Conservation (phyloP, 2,113 vertebrate species). For the Zosterops japonicus region DNA sequence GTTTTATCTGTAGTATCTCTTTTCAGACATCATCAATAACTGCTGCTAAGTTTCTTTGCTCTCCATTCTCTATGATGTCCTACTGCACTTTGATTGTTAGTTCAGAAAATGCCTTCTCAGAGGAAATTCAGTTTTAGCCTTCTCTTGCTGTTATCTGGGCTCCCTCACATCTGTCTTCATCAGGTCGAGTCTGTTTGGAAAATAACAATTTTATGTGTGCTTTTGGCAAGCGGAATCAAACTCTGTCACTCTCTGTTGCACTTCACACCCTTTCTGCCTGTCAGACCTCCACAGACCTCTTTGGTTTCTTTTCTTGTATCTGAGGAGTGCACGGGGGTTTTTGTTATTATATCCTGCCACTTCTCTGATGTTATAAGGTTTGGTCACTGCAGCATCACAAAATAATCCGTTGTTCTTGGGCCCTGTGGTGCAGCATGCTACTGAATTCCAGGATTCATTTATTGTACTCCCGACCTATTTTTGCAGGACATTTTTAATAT, state of each 20-base stretch:
- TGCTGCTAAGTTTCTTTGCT: slow-evolving; percentile 34
- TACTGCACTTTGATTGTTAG: slow-evolving; percentile 23
- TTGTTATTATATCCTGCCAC: slow-evolving; percentile 4
- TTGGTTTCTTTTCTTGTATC: slow-evolving; percentile 64
- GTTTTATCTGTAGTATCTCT: slow-evolving; percentile 47
- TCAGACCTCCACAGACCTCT: slow-evolving; percentile 48
- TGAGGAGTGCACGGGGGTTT: slow-evolving; percentile 52
- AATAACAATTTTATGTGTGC: slow-evolving; percentile 48
- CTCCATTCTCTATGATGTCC: slow-evolving; percentile 8
- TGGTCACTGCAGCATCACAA: background rate
- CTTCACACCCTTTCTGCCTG: slow-evolving; percentile 60
- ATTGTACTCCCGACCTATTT: background rate
- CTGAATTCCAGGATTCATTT: background rate
- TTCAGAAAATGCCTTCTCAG: slow-evolving; percentile 48
- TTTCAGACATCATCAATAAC: background rate
- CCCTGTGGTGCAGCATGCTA: background rate
- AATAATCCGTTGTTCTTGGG: background rate
- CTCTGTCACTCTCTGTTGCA: slow-evolving; percentile 52
- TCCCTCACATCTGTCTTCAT: slow-evolving; percentile 45
- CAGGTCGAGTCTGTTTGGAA: slow-evolving; percentile 51
- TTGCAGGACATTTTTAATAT: background rate
- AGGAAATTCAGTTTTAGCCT: slow-evolving; percentile 22
- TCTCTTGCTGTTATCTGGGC: slow-evolving; percentile 41
- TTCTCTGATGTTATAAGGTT: slow-evolving; percentile 49
- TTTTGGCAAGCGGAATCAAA: slow-evolving; percentile 62